Base-by-base conservation (phyloP, 2,888 invertebrate species). In the Archips xylosteana region DNA sequence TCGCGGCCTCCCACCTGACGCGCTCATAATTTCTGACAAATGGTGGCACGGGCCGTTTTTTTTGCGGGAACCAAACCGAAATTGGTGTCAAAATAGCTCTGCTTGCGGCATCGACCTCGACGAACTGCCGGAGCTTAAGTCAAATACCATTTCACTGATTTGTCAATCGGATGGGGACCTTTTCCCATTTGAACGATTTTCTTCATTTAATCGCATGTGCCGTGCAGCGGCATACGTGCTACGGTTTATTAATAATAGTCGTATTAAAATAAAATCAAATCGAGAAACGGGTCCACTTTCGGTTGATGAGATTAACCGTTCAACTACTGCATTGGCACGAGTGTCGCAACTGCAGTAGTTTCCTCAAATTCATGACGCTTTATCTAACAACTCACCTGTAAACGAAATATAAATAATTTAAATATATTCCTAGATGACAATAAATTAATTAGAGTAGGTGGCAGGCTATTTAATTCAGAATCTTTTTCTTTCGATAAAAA, bases 271-370 rank as follows among this genome's bases (percentile, higher is more conserved):
- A n/a, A n/a, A n/a, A n/a, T n/a, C n/a, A n/a, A n/a, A n/a, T n/a
- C n/a, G n/a, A n/a, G n/a, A n/a, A n/a, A n/a, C n/a, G n/a, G n/a
- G n/a, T n/a, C n/a, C n/a, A n/a, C n/a, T n/a, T n/a, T n/a, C n/a
- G n/a, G n/a, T n/a, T n/a, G n/a, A 73, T 34, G 75, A 76, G 47
- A 13, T 69, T n/a, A 59, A 73, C 36, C 23, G 13, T 4, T 63
- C 73, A 8, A 13, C 15, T 23, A 42, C 3, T 45, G 34, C 45
- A 45, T 45, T 72, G 13, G 64, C 64, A 34, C 49, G 64, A n/a
- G 0, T 64, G 2, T 64, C 64, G 6, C 64, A 64, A 32, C 49
- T 23, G 8, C 49, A 64, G 36, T 64, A 49, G 3, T 64, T 49
- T 51, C 64, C 49, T 8, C 6, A 64, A 51, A 36, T 51, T 51